These are phyloP conservation scores for Eucera pruinosa DNA, from an alignment of 2,888 invertebrate species.

Conservation along the genomic window DNA sequence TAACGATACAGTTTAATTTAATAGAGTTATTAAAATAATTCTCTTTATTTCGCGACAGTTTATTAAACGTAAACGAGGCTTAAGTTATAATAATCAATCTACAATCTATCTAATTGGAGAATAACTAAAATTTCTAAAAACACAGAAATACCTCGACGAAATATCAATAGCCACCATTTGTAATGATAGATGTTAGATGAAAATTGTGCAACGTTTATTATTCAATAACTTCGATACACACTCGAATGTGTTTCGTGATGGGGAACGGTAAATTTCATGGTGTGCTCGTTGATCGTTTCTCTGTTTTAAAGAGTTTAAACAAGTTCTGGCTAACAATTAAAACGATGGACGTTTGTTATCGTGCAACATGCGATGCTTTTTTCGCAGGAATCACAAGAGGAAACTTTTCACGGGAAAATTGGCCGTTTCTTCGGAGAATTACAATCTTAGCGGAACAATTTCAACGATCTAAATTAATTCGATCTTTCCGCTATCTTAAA, in stretches of 20 bases:
- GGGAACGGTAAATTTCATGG: constrained; percentile 2
- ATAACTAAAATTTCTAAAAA: no score
- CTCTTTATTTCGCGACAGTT: no score
- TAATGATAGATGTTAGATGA: neutral
- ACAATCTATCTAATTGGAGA: no score
- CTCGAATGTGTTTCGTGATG: constrained; percentile 24
- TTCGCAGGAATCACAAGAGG: neutral
- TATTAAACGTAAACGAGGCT: no score
- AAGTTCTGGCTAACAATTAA: constrained; percentile 11
- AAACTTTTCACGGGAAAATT: constrained; percentile 1
- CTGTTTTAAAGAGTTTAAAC: constrained; percentile 1
- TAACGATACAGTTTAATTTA: no score
- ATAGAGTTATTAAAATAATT: no score
- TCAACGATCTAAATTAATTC: no score
- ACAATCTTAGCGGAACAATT: neutral
- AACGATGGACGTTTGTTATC: constrained; percentile 33
- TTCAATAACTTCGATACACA: neutral
- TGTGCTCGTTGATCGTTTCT: constrained; percentile 4
- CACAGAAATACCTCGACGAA: neutral
- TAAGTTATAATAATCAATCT: no score
- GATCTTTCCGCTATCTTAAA: no score
- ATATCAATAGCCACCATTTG: neutral
- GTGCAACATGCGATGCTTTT: constrained; percentile 19
- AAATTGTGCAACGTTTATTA: neutral
- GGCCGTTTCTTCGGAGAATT: constrained; percentile 7